Evolutionary conservation across 1,140 invertebrate genomes (phyloP).

Genomic region (Pygmarrhopalites habei): DNA sequence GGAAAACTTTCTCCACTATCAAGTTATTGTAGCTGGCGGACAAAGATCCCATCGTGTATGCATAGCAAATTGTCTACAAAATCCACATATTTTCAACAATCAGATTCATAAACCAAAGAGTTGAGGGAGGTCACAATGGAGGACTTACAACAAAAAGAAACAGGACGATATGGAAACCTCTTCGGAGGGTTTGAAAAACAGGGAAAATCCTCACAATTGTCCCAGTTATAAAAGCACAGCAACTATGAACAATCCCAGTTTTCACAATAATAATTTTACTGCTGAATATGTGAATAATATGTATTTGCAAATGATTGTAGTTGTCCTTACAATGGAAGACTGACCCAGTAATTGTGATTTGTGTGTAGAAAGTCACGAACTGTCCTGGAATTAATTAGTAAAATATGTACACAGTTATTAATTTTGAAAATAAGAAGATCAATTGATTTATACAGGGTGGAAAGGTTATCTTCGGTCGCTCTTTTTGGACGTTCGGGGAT

Average conservation of each 20-base stretch:
- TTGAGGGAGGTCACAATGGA: neutral
- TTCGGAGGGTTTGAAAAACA: neutral
- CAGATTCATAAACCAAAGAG: neutral
- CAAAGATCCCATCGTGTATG: neutral
- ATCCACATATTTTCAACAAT: neutral
- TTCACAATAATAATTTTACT: neutral
- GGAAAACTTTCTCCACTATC: neutral
- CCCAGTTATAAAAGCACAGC: neutral
- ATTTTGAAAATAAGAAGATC: neutral
- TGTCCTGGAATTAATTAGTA: neutral
- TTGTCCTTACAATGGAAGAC: neutral
- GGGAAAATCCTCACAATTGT: neutral
- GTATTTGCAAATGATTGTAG: no score
- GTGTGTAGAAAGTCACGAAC: neutral
- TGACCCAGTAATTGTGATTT: neutral
- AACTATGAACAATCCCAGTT: neutral
- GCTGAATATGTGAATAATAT: neutral
- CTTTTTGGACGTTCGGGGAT: no score
- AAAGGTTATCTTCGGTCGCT: no score
- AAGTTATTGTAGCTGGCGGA: neutral
- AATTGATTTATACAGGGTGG: no score
- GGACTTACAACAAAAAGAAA: neutral
- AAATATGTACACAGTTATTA: neutral
- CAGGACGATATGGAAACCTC: neutral
- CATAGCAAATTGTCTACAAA: slow-evolving; percentile 2